phyloP scores from a whole-genome alignment of 1,140 invertebrate genomes.

The Microplitis demolitor region DNA sequence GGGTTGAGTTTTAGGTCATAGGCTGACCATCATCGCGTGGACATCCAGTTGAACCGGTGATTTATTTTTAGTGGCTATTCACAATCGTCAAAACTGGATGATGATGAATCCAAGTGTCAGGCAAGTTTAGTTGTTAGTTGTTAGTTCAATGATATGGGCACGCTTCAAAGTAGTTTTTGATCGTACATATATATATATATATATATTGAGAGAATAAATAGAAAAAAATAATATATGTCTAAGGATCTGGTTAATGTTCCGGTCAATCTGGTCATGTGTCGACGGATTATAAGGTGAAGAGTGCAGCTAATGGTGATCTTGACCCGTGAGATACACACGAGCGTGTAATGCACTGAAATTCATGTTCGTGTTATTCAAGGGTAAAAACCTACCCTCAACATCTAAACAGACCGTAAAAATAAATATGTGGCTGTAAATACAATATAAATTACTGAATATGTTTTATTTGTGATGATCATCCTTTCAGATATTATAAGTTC shows the following conservation, averaged over 20 bases:
- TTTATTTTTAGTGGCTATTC: neutral
- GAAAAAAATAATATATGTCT: neutral
- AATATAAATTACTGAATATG: conserved; percentile 13
- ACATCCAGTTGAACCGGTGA: conserved; percentile 22
- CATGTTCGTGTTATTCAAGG: neutral
- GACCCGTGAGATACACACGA: conserved; percentile 33
- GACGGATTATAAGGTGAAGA: conserved; percentile 38
- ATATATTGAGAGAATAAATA: neutral
- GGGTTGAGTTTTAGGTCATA: conserved; percentile 13
- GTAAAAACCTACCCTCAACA: neutral
- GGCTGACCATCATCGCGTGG: conserved; percentile 25
- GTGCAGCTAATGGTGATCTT: conserved; percentile 35
- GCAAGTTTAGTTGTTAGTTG: neutral
- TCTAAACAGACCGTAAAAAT: conserved; percentile 21
- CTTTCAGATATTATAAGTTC: conserved; percentile 1
- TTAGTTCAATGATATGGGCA: conserved; percentile 9
- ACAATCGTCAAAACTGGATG: neutral
- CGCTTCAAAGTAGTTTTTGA: conserved; percentile 6
- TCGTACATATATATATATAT: neutral
- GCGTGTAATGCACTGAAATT: conserved; percentile 22
- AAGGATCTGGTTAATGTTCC: conserved; percentile 20
- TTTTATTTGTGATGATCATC: neutral
- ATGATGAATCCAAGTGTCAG: neutral
- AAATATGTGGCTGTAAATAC: conserved; percentile 30
- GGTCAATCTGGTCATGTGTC: conserved; percentile 32